A percentile compares a stretch with the other conserved stretches of the same genome.
Evolutionary conservation across 2,113 vertebrate genomes (phyloP).

Genomic region (Chlorocebus sabaeus): DNA sequence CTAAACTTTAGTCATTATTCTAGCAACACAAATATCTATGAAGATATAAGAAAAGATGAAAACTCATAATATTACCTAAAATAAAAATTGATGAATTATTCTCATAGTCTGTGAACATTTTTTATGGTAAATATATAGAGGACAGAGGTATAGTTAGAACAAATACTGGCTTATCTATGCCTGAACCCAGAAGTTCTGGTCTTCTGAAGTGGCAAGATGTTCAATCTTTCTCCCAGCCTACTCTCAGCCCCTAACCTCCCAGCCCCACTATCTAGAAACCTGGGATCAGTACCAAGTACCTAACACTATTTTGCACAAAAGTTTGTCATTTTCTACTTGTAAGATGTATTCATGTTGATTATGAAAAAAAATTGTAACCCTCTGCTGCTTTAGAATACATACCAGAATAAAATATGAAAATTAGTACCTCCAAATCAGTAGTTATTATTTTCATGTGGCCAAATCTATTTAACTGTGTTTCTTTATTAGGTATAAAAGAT

Average conservation of each 20-base stretch:
- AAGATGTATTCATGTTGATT: neutral
- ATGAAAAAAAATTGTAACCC: neutral
- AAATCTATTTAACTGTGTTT: neutral
- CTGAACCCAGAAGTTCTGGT: neutral
- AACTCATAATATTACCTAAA: neutral
- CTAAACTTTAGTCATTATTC: neutral
- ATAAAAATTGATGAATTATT: neutral
- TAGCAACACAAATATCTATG: neutral
- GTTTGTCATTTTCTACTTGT: neutral
- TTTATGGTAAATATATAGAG: neutral
- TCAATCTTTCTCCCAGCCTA: neutral
- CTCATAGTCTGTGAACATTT: neutral
- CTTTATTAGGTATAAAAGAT: neutral
- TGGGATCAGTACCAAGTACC: neutral
- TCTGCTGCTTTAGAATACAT: neutral
- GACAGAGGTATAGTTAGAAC: neutral
- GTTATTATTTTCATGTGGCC: neutral
- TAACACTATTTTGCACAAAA: neutral
- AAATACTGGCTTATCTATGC: neutral
- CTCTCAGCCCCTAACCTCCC: neutral
- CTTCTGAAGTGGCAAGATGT: neutral
- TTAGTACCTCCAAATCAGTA: neutral
- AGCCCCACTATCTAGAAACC: neutral
- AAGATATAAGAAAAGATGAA: neutral
- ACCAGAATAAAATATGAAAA: slow-evolving; percentile 1